These are phyloP conservation scores for Terrapene triunguis DNA, from an alignment of 2,113 vertebrate genomes.

Conservation along the genomic window DNA sequence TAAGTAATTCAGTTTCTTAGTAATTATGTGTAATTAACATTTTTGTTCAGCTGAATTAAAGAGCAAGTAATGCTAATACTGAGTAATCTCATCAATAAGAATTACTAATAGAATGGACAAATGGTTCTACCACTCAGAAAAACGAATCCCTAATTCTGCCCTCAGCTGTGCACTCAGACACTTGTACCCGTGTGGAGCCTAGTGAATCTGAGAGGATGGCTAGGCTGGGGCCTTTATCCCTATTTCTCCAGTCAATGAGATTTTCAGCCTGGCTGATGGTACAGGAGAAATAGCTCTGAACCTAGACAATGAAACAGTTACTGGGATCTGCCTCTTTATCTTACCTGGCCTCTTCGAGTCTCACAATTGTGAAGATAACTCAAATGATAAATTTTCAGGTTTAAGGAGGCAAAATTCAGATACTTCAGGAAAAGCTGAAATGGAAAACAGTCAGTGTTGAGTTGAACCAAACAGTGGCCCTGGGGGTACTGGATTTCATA, in stretches of 20 bases:
- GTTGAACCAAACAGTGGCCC: neutral
- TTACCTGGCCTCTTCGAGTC: slow-evolving; percentile 95
- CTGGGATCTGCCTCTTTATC: slow-evolving; percentile 14
- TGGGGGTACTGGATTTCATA: neutral
- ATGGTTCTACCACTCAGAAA: neutral
- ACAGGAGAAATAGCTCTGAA: neutral
- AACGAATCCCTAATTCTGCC: neutral
- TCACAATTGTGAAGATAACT: slow-evolving; percentile 97
- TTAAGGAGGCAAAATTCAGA: slow-evolving; percentile 91
- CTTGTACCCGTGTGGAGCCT: too few species aligned
- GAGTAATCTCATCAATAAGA: neutral
- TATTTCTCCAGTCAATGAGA: neutral
- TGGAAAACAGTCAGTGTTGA: neutral
- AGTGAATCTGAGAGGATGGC: neutral
- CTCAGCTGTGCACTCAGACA: neutral
- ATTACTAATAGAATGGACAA: neutral
- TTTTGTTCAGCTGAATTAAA: neutral
- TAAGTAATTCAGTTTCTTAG: neutral
- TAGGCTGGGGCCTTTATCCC: neutral
- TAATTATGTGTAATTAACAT: neutral
- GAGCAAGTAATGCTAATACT: neutral
- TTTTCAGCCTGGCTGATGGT: neutral
- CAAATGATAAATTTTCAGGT: slow-evolving; percentile 95
- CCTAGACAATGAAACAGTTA: neutral
- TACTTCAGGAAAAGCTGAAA: slow-evolving; percentile 92